phyloP scores from a whole-genome alignment of 2,888 invertebrate genomes.

The Netelia inedita region DNA sequence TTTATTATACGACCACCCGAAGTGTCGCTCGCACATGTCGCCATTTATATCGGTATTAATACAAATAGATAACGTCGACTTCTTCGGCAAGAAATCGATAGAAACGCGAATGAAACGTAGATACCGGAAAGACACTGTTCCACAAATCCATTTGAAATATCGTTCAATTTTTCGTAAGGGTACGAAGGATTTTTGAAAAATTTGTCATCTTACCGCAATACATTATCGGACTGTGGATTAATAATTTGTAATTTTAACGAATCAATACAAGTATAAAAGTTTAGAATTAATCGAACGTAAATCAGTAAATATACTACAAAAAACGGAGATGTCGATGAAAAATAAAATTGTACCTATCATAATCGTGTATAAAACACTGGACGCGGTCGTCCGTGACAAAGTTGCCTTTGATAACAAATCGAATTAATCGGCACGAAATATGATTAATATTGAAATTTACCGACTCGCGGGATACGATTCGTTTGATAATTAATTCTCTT shows the following conservation, averaged over 20 bases:
- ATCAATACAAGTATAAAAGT: too few relatives aligned
- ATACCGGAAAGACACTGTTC: background rate
- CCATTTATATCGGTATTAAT: background rate
- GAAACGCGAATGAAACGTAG: background rate
- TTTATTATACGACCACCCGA: background rate
- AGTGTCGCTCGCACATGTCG: background rate
- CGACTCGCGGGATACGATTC: background rate
- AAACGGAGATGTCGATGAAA: background rate
- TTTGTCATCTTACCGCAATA: background rate
- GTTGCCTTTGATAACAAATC: background rate
- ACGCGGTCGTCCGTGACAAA: background rate
- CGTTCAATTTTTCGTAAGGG: background rate
- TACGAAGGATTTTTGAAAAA: background rate
- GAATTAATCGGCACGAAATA: conserved; percentile 10
- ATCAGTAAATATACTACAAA: too few relatives aligned
- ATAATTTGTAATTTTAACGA: too few relatives aligned
- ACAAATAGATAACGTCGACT: background rate
- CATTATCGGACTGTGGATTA: too few relatives aligned
- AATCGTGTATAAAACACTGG: background rate
- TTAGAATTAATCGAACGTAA: too few relatives aligned
- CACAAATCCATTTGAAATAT: background rate
- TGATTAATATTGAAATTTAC: background rate
- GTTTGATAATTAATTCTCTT: conserved; percentile 5
- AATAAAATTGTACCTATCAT: background rate
- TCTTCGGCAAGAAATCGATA: background rate